Base-by-base conservation (phyloP, 2,797 vertebrate species). In the Pagetopsis macropterus region DNA sequence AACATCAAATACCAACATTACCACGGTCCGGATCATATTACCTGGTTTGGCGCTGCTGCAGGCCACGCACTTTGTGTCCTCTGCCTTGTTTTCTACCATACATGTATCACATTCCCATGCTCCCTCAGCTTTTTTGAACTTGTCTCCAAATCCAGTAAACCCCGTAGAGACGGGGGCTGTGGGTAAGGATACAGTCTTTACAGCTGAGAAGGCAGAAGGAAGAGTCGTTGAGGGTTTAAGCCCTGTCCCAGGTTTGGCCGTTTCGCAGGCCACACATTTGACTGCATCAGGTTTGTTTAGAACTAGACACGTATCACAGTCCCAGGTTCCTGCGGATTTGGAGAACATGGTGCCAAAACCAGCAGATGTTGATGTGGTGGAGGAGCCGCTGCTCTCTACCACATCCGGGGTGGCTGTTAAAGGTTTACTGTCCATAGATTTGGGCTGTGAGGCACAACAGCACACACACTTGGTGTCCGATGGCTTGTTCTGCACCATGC, bases 271-370 rank as follows among this genome's bases (percentile, higher is more conserved):
- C 84, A 99, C 90, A 74, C 98, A 99, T 90, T 98, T 99, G 40
- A 96, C 93, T 17, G 91, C 95, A 71, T 99, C 98, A 0, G 95
- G 90, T 90, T 97, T 99, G 91, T 99, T 99, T 54, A 91, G 93
- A 58, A 99, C 97, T 77, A 99, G 93, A 91, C 98, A 99, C 1
- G 96, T 99, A 81, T 99, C 98, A 85, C 98, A 99, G 48, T 98
- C 97, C 98, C 98, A 99, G 0, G 88, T 96, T 73, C 94, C 97
- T 40, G 91, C 79, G 23, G 94, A 86, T 61, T 94, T 86, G 85
- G 96, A 94, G 81, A 97, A 97, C 70, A 92, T 76, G n/a, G 83
- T 61, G 40, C 84, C 86, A 21, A 93, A 90, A 31, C 78, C 84
- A 43, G 82, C 27, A 8, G 84, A 21, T 13, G 87, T 64, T 31